Conservation (phyloP, 1,140 invertebrate genomes). For the Lithobius niger region DNA sequence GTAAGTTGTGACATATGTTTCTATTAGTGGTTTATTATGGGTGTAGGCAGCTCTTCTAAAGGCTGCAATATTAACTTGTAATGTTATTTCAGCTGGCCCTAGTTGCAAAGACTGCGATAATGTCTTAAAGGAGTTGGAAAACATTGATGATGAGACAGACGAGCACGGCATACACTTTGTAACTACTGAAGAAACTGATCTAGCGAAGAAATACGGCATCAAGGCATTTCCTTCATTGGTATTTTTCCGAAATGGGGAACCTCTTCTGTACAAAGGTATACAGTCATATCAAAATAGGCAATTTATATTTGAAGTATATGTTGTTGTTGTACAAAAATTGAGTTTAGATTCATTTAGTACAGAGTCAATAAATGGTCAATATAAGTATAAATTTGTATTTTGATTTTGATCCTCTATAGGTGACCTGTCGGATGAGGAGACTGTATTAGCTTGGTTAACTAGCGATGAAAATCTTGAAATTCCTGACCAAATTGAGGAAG, state of each 20-base stretch:
- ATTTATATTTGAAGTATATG: too few relatives aligned
- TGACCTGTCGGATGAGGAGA: slow-evolving; percentile 78
- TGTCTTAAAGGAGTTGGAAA: slow-evolving; percentile 53
- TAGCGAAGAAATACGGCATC: slow-evolving; percentile 70
- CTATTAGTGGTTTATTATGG: background rate
- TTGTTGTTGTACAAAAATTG: too few relatives aligned
- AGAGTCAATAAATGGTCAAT: too few relatives aligned
- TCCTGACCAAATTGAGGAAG: slow-evolving; percentile 85
- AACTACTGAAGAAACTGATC: slow-evolving; percentile 10
- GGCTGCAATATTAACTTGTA: background rate
- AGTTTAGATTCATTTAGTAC: too few relatives aligned
- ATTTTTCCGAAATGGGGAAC: slow-evolving; percentile 68
- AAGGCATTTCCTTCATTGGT: slow-evolving; percentile 71
- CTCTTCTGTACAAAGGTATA: slow-evolving; percentile 54
- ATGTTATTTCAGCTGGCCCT: slow-evolving; percentile 20
- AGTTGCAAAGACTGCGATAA: slow-evolving; percentile 21
- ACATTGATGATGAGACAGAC: slow-evolving; percentile 85
- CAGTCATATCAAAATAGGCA: too few relatives aligned
- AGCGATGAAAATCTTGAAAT: slow-evolving; percentile 82
- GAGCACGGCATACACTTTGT: slow-evolving; percentile 83
- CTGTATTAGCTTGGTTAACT: slow-evolving; percentile 74
- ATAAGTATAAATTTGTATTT: background rate
- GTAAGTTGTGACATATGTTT: slow-evolving; percentile 26
- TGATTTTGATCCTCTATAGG: slow-evolving; percentile 38
- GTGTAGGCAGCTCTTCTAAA: background rate